phyloP scores from a whole-genome alignment of 2,888 invertebrate genomes.

The Smittia sp. region DNA sequence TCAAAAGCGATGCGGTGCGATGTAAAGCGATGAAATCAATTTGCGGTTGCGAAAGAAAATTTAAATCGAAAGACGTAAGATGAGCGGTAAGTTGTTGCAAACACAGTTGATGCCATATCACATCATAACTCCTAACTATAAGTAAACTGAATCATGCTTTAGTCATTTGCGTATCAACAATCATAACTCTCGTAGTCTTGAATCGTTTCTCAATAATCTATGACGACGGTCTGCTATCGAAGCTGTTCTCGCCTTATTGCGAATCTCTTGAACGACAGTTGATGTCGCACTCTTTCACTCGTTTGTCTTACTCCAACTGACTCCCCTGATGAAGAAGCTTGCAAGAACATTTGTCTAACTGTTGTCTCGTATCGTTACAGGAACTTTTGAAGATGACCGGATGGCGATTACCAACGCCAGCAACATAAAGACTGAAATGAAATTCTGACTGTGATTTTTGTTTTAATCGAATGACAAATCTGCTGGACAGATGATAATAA shows the following conservation, averaged over 20 bases:
- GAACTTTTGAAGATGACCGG: neutral
- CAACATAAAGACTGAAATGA: neutral
- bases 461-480: neutral
- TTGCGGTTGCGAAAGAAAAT: conserved; percentile 6
- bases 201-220: neutral
- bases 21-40: neutral
- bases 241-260: neutral
- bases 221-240: neutral
- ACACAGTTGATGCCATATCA: neutral
- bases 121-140: neutral
- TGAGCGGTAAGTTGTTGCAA: conserved; percentile 8
- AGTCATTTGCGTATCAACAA: neutral
- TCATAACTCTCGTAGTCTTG: neutral
- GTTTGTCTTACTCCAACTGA: neutral
- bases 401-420: neutral
- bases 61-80: neutral
- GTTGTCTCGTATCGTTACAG: neutral
- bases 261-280: neutral
- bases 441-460: neutral
- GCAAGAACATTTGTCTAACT: neutral
- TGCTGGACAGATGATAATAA: neutral
- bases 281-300: neutral
- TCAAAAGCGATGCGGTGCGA: neutral
- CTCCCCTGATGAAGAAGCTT: neutral
- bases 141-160: neutral